Percentiles rank a stretch among this genome's conserved stretches.
Conservation (phyloP, 1,140 invertebrate species). For the Drosophila arizonae region DNA sequence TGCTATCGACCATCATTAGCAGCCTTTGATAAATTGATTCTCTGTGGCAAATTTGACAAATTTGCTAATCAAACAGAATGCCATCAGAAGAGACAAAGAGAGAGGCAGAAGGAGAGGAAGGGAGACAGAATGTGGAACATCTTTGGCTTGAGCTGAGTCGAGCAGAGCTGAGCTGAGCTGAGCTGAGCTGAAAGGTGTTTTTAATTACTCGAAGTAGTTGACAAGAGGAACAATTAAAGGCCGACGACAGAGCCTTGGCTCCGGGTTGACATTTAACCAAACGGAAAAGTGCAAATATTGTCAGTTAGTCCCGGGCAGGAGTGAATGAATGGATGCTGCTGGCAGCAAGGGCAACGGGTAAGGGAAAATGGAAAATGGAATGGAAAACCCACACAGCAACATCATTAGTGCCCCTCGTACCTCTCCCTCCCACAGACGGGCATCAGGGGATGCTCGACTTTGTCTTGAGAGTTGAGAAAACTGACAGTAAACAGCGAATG, state of each 20-base stretch:
- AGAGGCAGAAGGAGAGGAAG: not conserved
- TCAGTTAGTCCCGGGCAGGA: constrained; percentile 21
- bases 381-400: constrained; percentile 66
- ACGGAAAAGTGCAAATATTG: constrained; percentile 82
- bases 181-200: constrained; percentile 76
- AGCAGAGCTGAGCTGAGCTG: constrained; percentile 38
- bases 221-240: constrained; percentile 71
- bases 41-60: constrained; percentile 72
- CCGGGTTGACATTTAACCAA: constrained; percentile 72
- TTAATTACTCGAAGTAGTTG: constrained; percentile 77
- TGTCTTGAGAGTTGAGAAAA: constrained; percentile 42
- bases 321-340: constrained; percentile 5
- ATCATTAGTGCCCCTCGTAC: constrained; percentile 68
- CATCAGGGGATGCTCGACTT: constrained; percentile 35
- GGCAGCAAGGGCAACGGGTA: not conserved
- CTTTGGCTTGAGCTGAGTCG: constrained; percentile 34
- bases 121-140: constrained; percentile 10
- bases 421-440: not conserved
- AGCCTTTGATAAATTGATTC: constrained; percentile 66
- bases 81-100: not conserved
- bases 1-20: constrained; percentile 56
- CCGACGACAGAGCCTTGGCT: constrained; percentile 39
- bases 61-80: constrained; percentile 74
- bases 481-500: constrained; percentile 58
- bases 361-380: constrained; percentile 24